Base-by-base conservation (phyloP, 2,113 vertebrate genomes). In the Ornithorhynchus anatinus region DNA sequence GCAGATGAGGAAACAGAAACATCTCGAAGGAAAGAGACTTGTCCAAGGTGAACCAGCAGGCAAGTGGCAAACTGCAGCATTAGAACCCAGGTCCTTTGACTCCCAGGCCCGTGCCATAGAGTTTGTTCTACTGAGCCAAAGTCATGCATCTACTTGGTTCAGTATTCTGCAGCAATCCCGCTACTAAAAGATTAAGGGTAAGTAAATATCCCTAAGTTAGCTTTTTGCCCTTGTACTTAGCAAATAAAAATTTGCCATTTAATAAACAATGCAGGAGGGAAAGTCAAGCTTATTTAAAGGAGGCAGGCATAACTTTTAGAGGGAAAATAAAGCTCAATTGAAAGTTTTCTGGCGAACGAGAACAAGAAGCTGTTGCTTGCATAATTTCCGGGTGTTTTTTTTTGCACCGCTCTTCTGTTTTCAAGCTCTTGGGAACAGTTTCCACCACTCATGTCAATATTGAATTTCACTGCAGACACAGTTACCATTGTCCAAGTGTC, bases 381-480 rank as follows among this genome's bases (percentile, higher is more conserved):
- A 77, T 86, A 77, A 81, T 83, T 81, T 77, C 73, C 47, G 72
- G 17, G 23, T 77, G 50, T 17, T 69, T 25, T 42, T 42, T 69
- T 80, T 88, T 81, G 75, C 77, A 48, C 44, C 70, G 63, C 70
- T 75, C 81, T 59, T 77, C 69, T 77, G 77, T 80, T 73, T 77
- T 61, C 70, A 63, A 45, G 15, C 42, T 70, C 61, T 56, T 85
- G 72, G 44, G 48, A 84, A 72, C 42, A 68, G 44, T 73, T 65
- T 31, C 45, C 68, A 48, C 75, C 80, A 84, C 86, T 81, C n/a
- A n/a, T 85, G 83, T 84, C 75, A 77, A 77, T 77, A 84, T 63
- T 37, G 58, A 72, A 61, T 37, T 33, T 57, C 73, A 75, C 78
- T 75, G 69, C 43, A 64, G 63, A 61, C 63, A 72, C 33, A 40